phyloP scores from a whole-genome alignment of 2,797 vertebrate species.

The Hippoglossus hippoglossus region DNA sequence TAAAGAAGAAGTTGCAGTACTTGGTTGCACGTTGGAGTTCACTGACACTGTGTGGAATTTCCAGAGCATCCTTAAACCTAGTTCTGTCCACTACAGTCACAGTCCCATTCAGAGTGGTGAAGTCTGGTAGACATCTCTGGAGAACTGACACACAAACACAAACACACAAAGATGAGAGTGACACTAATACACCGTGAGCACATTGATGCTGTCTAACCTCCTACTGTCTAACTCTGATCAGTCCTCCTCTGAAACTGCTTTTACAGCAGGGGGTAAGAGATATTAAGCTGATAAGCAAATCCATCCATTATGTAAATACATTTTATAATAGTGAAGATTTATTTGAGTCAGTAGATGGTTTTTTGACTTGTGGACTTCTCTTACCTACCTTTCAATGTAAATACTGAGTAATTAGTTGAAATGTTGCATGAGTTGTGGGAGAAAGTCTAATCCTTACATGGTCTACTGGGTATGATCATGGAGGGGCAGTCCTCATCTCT shows the following conservation, averaged over 20 bases:
- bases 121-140: slow-evolving; percentile 92
- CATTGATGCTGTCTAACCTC: no score
- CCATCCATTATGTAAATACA: no score
- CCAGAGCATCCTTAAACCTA: slow-evolving; percentile 86
- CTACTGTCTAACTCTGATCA: no score
- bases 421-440: neutral
- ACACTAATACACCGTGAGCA: no score
- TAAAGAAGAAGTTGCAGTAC: slow-evolving; percentile 68
- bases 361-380: no score
- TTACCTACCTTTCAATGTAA: no score
- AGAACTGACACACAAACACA: slow-evolving; percentile 81
- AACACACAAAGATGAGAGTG: no score
- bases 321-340: neutral
- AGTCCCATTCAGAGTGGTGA: slow-evolving; percentile 87
- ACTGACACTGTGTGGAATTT: slow-evolving; percentile 82
- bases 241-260: no score
- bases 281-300: no score
- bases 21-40: slow-evolving; percentile 88
- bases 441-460: slow-evolving; percentile 83
- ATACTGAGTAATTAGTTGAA: no score
- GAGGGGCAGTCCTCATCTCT: slow-evolving; percentile 92
- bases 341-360: neutral
- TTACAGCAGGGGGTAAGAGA: no score
- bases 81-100: slow-evolving; percentile 87
- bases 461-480: slow-evolving; percentile 90